phyloP scores from a whole-genome alignment of 2,888 invertebrate genomes.

The Drosophila austrosaltans region DNA sequence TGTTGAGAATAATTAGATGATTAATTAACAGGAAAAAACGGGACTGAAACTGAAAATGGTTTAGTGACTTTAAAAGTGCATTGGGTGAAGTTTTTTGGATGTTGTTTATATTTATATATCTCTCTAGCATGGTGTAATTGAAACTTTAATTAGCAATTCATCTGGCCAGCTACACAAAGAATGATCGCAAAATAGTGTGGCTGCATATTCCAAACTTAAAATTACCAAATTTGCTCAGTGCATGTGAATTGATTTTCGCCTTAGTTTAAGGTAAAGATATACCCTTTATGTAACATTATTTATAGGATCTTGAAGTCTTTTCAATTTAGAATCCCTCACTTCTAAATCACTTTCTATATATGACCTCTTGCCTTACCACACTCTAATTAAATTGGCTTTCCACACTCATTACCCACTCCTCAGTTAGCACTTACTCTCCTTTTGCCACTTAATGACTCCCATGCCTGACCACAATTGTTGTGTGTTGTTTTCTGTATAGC shows the following conservation, averaged over 20 bases:
- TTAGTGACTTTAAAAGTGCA: conserved; percentile 10
- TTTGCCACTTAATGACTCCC: conserved; percentile 5
- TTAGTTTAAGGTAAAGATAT: not conserved
- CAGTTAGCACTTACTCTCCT: conserved; percentile 6
- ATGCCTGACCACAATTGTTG: conserved; percentile 18
- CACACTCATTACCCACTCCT: conserved; percentile 18
- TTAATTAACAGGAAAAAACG: conserved; percentile 21
- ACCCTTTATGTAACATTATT: not conserved
- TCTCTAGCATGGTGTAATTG: too few relatives aligned
- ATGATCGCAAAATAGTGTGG: not conserved
- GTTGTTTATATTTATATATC: too few relatives aligned
- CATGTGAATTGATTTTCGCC: not conserved
- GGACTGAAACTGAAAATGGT: not conserved
- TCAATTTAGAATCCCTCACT: not conserved
- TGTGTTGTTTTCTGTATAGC: conserved; percentile 46
- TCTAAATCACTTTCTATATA: conserved; percentile 3
- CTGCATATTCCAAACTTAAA: conserved; percentile 3
- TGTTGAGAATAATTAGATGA: conserved; percentile 43
- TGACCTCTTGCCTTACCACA: conserved; percentile 1
- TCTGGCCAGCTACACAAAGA: too few relatives aligned
- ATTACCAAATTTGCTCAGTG: not conserved
- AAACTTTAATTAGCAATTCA: too few relatives aligned
- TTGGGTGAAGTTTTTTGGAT: too few relatives aligned
- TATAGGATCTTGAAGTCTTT: not conserved
- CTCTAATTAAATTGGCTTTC: conserved; percentile 19